A percentile compares a stretch with the other conserved stretches of the same genome.
Conservation (phyloP, 2,113 vertebrate genomes). For the Corythornis vintsioides region DNA sequence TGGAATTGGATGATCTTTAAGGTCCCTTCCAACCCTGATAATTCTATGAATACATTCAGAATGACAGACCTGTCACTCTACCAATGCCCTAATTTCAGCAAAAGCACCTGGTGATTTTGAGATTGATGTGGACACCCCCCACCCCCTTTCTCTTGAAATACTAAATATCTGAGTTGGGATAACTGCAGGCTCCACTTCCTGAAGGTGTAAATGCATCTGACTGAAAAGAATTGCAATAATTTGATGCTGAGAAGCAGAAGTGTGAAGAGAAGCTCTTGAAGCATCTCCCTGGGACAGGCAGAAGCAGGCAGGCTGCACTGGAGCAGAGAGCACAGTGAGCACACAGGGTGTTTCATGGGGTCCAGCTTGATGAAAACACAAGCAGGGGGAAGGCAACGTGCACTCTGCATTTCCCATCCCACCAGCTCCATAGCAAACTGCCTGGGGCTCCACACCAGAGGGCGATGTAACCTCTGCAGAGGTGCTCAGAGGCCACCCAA, state of each 20-base stretch:
- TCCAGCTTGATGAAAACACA: neutral
- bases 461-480: conserved; percentile 61
- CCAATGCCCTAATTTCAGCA: neutral
- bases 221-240: neutral
- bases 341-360: rapidly evolving
- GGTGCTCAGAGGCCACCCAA: neutral
- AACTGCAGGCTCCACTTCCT: neutral
- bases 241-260: neutral
- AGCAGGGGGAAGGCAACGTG: neutral
- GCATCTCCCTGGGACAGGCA: neutral
- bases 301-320: neutral
- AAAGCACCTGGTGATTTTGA: neutral
- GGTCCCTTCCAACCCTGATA: no score
- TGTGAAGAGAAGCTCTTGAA: neutral
- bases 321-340: neutral
- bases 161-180: neutral
- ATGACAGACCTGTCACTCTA: neutral
- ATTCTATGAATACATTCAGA: neutral
- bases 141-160: rapidly evolving
- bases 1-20: no score
- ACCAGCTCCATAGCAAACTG: neutral
- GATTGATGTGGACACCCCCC: neutral
- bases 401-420: neutral
- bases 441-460: conserved; percentile 66
- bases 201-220: neutral